Conservation (phyloP, 2,888 invertebrate species). For the Dichetophora obliterata region DNA sequence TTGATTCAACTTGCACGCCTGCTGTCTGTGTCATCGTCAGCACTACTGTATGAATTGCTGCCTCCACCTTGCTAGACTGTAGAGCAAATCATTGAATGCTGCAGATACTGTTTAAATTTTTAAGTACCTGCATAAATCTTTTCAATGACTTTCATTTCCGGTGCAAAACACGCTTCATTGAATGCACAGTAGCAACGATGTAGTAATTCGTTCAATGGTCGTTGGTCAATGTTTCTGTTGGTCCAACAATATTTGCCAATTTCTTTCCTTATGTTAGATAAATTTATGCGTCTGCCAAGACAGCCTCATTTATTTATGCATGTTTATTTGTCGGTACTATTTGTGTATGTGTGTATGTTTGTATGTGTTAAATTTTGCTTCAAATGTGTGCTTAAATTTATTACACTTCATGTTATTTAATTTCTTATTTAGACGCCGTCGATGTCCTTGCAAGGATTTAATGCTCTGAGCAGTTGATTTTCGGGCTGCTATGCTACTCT, state of each 20-base stretch:
- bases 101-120: slow-evolving; percentile 6
- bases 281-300: slow-evolving; percentile 7
- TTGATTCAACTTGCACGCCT: neutral
- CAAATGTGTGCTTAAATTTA: neutral
- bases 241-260: neutral
- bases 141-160: slow-evolving; percentile 36
- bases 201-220: neutral
- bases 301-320: neutral
- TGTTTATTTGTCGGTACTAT: neutral
- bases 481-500: too few species aligned
- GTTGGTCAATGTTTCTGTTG: neutral
- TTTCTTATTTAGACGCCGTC: slow-evolving; percentile 8
- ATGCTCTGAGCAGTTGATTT: neutral
- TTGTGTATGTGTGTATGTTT: neutral
- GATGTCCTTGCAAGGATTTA: slow-evolving; percentile 1
- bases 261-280: neutral
- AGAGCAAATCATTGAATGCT: neutral
- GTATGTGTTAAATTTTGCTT: neutral
- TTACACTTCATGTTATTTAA: slow-evolving; percentile 14
- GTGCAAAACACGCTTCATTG: slow-evolving; percentile 15
- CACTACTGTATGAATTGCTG: neutral
- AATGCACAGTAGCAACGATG: neutral
- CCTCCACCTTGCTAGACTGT: neutral
- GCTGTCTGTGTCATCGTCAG: neutral
- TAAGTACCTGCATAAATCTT: slow-evolving; percentile 36